Evolutionary conservation across 2,113 vertebrate species (phyloP).

Genomic region (Oostethus manadensis): DNA sequence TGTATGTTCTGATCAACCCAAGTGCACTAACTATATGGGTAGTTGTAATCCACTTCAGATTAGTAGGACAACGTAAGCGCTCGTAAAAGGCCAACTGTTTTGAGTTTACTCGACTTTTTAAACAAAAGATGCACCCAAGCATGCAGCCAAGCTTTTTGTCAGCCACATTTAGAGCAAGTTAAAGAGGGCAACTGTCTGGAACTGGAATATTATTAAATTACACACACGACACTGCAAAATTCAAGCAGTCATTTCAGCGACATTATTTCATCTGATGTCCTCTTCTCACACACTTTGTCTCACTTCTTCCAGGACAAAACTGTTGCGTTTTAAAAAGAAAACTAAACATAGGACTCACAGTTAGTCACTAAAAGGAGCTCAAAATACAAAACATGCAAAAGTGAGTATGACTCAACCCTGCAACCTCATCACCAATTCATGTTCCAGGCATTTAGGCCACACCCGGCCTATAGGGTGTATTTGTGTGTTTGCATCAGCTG

Average conservation of each 20-base stretch:
- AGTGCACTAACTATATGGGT: slow-evolving; percentile 26
- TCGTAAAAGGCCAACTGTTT: slow-evolving; percentile 11
- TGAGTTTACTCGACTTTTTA: slow-evolving; percentile 22
- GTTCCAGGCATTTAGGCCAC: slow-evolving; percentile 29
- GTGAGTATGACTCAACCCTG: slow-evolving; percentile 34
- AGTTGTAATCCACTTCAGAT: slow-evolving; percentile 8
- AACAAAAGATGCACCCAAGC: slow-evolving; percentile 34
- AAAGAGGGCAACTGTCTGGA: slow-evolving; percentile 10
- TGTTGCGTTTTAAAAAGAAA: slow-evolving; percentile 4
- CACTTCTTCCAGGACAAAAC: slow-evolving; percentile 28
- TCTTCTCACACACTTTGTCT: slow-evolving; percentile 15
- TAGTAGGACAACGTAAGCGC: slow-evolving; percentile 10
- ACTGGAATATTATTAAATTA: slow-evolving; percentile 14
- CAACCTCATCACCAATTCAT: slow-evolving; percentile 45
- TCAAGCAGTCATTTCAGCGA: no score
- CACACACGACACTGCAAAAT: neutral
- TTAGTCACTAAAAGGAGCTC: slow-evolving; percentile 29
- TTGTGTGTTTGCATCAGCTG: slow-evolving; percentile 35
- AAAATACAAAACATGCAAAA: slow-evolving; percentile 24
- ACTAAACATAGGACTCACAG: slow-evolving; percentile 27
- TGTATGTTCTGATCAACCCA: slow-evolving; percentile 39
- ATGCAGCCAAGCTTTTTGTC: slow-evolving; percentile 21
- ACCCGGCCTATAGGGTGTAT: slow-evolving; percentile 18
- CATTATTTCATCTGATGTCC: neutral
- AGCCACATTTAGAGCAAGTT: slow-evolving; percentile 25